Conservation (phyloP, 2,113 vertebrate species). For the Erythrolamprus reginae region DNA sequence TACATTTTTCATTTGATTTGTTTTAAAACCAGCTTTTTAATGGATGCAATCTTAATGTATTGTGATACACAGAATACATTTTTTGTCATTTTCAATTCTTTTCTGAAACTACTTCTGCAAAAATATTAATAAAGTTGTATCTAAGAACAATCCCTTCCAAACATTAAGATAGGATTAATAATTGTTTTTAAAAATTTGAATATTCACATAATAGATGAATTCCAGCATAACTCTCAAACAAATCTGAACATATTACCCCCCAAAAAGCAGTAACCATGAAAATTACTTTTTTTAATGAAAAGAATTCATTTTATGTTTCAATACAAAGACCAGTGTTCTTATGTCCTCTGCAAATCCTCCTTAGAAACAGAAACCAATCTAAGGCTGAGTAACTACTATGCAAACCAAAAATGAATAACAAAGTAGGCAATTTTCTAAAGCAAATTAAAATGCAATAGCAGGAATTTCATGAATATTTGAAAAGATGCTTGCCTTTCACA, state of each 20-base stretch:
- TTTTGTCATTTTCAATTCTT: slow-evolving; percentile 42
- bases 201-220: slow-evolving; percentile 18
- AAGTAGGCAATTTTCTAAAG: slow-evolving; percentile 57
- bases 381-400: slow-evolving; percentile 49
- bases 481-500: slow-evolving; percentile 43
- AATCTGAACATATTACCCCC: slow-evolving; percentile 37
- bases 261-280: slow-evolving; percentile 36
- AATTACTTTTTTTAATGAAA: slow-evolving; percentile 54
- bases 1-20: background rate
- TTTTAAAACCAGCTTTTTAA: slow-evolving; percentile 24
- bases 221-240: slow-evolving; percentile 26
- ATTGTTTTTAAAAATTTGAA: background rate
- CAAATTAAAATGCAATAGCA: slow-evolving; percentile 65
- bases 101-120: slow-evolving; percentile 39
- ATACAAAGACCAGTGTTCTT: slow-evolving; percentile 43
- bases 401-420: slow-evolving; percentile 64
- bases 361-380: slow-evolving; percentile 43
- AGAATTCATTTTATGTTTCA: slow-evolving; percentile 49
- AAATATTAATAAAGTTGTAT: slow-evolving; percentile 10
- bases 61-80: slow-evolving; percentile 24
- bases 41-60: slow-evolving; percentile 5
- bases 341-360: slow-evolving; percentile 38
- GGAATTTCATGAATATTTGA: slow-evolving; percentile 60
- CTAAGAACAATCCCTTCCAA: background rate
- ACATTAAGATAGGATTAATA: background rate